Evolutionary conservation across 1,140 invertebrate genomes (phyloP).

Genomic region (Philaenus spumarius): DNA sequence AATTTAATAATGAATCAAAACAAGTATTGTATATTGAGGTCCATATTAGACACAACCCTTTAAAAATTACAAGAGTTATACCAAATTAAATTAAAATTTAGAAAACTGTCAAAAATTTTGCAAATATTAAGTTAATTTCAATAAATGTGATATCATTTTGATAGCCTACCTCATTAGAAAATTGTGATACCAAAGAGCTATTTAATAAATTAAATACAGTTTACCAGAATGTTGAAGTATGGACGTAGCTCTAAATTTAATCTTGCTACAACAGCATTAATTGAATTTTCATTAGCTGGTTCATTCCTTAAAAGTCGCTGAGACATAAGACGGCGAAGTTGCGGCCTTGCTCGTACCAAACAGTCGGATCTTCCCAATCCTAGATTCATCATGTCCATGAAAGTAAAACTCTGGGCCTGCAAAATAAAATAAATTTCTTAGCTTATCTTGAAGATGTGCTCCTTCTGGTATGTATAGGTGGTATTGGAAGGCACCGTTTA

Average conservation of each 20-base stretch:
- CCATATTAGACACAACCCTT: too few relatives aligned
- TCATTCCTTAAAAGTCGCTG: slow-evolving; percentile 1
- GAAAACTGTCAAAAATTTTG: slow-evolving; percentile 13
- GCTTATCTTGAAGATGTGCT: too few relatives aligned
- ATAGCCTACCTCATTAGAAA: too few relatives aligned
- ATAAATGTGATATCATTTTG: too few relatives aligned
- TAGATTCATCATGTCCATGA: slow-evolving; percentile 42
- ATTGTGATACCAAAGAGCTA: not conserved
- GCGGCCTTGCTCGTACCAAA: slow-evolving; percentile 26
- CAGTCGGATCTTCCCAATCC: slow-evolving; percentile 37
- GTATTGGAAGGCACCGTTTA: too few relatives aligned
- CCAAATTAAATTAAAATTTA: too few relatives aligned
- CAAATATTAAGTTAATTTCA: too few relatives aligned
- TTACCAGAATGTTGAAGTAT: slow-evolving; percentile 26
- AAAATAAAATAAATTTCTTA: too few relatives aligned
- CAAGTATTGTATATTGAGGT: too few relatives aligned
- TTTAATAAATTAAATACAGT: not conserved
- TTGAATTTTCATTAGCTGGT: not conserved
- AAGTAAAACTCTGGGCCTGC: slow-evolving; percentile 38
- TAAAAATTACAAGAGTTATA: too few relatives aligned
- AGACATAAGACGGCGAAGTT: not conserved
- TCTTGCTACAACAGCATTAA: slow-evolving; percentile 26
- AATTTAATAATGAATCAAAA: too few relatives aligned
- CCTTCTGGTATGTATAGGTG: too few relatives aligned
- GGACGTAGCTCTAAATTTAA: slow-evolving; percentile 28